Evolutionary conservation across 2,888 invertebrate genomes (phyloP), one percentile per base, ranked within the genome.

Genomic region (Sphecodes monilicornis): DNA sequence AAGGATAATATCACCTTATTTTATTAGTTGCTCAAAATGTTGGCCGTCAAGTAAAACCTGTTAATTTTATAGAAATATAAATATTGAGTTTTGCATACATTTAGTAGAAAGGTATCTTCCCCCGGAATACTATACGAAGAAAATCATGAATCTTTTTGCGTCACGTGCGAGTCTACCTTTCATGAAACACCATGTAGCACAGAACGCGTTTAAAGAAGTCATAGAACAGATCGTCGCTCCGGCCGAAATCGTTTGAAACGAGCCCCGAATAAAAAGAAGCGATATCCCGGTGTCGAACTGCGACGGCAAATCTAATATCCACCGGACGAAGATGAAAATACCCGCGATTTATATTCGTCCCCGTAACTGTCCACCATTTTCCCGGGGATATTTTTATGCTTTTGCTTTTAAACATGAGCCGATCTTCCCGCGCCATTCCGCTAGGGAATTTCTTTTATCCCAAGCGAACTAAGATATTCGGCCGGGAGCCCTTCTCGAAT

Each of bases 331-430:
- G 41, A 54, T n/a, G 32, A 57, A 16, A 76, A 75, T 78, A 82
- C 41, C 32, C 36, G 5, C 69, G 75, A 78, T 78, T 80, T 78
- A 68, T 78, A 78, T 85, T 78, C 77, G 76, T 29, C 73, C 46
- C 71, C 54, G 13, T 10, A 50, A 76, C 50, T 57, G 68, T 79
- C 39, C 43, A 39, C 46, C 68, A 82, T 82, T 72, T 46, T 69
- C 68, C 10, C 29, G 26, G 32, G 46, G 46, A 76, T 68, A 71
- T 82, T 77, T 82, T 80, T 77, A 77, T 77, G 75, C 75, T 26
- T 71, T 54, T 68, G 79, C 73, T 68, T 81, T 83, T 82, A 82
- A 86, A 80, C 85, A 78, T 71, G 81, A 80, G 82, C 54, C 72
- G 13, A 57, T 50, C 57, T 60, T 46, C 16, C 66, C 66, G 68